A percentile compares a stretch with the other conserved stretches of the same genome.
These are phyloP conservation scores for Hydropsyche tenuis DNA, from an alignment of 1,140 invertebrate species.

Conservation along the genomic window DNA sequence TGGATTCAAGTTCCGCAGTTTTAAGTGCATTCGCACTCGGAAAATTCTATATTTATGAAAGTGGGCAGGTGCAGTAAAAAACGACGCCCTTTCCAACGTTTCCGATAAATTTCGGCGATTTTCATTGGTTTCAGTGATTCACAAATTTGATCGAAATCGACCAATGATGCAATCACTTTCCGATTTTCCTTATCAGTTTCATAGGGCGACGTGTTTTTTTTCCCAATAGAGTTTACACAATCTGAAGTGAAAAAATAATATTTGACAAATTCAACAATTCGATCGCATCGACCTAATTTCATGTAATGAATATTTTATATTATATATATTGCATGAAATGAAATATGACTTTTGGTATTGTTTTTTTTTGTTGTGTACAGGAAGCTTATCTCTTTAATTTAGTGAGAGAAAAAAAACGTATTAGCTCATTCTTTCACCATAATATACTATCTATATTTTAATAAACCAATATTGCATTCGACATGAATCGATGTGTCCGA, in stretches of 20 bases:
- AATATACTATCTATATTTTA: too few species aligned
- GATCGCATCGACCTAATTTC: too few species aligned
- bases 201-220: background rate
- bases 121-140: conserved; percentile 28
- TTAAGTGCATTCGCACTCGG: too few species aligned
- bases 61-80: conserved; percentile 5
- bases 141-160: background rate
- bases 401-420: background rate
- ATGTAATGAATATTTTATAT: background rate
- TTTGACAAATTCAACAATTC: too few species aligned
- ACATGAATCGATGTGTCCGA: too few species aligned
- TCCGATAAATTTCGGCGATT: conserved; percentile 1
- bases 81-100: background rate
- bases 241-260: too few species aligned
- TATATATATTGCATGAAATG: background rate
- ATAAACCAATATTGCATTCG: too few species aligned
- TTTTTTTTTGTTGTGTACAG: background rate
- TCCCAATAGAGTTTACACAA: too few species aligned
- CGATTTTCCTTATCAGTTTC: background rate
- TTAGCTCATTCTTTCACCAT: background rate
- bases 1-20: too few species aligned
- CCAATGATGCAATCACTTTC: conserved; percentile 8
- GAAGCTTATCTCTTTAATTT: conserved; percentile 30
- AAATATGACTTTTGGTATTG: background rate
- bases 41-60: too few species aligned